Evolutionary conservation across 2,113 vertebrate species (phyloP).

Genomic region (Opisthocomus hoazin): DNA sequence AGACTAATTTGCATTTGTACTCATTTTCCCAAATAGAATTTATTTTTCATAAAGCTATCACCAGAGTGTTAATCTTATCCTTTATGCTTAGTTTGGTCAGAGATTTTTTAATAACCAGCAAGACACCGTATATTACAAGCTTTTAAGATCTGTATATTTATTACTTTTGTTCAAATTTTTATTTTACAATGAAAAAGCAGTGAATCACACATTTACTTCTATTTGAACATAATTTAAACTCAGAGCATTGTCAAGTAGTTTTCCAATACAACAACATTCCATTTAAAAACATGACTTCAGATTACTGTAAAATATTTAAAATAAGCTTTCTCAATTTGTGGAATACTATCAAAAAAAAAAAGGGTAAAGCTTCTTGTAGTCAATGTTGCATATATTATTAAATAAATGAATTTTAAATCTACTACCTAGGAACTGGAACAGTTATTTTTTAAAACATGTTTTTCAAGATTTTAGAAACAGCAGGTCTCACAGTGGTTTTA

Average conservation of each 20-base stretch:
- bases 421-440: not conserved
- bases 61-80: not conserved
- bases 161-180: not conserved
- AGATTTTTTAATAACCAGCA: not conserved
- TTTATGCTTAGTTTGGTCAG: not conserved
- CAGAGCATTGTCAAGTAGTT: not conserved
- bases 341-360: not conserved
- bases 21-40: not conserved
- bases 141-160: not conserved
- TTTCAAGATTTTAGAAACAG: not conserved
- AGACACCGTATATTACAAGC: accelerated
- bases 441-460: not conserved
- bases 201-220: not conserved
- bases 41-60: not conserved
- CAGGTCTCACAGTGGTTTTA: not conserved
- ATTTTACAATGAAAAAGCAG: not conserved
- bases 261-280: not conserved
- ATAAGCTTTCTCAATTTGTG: not conserved
- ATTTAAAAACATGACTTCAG: not conserved
- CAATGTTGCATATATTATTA: not conserved
- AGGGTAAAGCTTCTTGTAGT: not conserved
- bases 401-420: not conserved
- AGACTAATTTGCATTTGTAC: not conserved
- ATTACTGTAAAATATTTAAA: not conserved
- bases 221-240: not conserved